Percentiles rank a stretch among this genome's conserved stretches.
These are phyloP conservation scores for Thera britannica DNA, from an alignment of 2,888 invertebrate species.

Conservation along the genomic window DNA sequence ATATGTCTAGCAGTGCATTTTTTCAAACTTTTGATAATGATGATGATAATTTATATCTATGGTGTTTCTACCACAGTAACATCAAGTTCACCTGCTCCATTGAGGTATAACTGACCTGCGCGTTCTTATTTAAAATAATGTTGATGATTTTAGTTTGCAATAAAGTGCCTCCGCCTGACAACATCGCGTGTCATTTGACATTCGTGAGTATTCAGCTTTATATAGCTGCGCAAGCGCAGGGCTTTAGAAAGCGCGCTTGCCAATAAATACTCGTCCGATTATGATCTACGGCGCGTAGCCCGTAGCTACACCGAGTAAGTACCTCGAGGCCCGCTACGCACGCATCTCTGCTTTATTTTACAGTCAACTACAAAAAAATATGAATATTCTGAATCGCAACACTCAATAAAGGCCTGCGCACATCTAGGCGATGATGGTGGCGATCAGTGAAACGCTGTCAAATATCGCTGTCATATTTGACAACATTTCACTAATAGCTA, in stretches of 20 bases:
- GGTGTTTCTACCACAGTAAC: slow-evolving; percentile 46
- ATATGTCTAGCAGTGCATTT: too few relatives aligned
- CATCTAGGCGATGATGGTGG: too few relatives aligned
- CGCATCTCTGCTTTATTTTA: slow-evolving; percentile 1
- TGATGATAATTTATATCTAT: too few relatives aligned
- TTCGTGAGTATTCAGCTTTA: slow-evolving; percentile 65
- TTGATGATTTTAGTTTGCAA: slow-evolving; percentile 54
- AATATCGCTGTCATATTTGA: too few relatives aligned
- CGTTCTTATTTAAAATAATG: slow-evolving; percentile 49
- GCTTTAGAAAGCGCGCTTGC: slow-evolving; percentile 76
- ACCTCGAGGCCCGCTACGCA: slow-evolving; percentile 12
- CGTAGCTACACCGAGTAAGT: slow-evolving; percentile 64
- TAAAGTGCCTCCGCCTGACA: slow-evolving; percentile 51
- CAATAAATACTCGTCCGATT: slow-evolving; percentile 82
- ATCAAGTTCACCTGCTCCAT: slow-evolving; percentile 55
- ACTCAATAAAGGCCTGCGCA: too few relatives aligned
- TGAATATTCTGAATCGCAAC: not conserved
- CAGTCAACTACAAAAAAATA: not conserved
- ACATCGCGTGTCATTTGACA: slow-evolving; percentile 71
- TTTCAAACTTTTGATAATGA: too few relatives aligned
- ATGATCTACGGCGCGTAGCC: slow-evolving; percentile 84
- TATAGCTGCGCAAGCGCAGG: slow-evolving; percentile 43
- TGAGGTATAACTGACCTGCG: slow-evolving; percentile 48
- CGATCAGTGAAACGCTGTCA: too few relatives aligned
- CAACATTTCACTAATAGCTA: too few relatives aligned